Evolutionary conservation across 2,113 vertebrate species (phyloP).

Genomic region (Grantiella picta): DNA sequence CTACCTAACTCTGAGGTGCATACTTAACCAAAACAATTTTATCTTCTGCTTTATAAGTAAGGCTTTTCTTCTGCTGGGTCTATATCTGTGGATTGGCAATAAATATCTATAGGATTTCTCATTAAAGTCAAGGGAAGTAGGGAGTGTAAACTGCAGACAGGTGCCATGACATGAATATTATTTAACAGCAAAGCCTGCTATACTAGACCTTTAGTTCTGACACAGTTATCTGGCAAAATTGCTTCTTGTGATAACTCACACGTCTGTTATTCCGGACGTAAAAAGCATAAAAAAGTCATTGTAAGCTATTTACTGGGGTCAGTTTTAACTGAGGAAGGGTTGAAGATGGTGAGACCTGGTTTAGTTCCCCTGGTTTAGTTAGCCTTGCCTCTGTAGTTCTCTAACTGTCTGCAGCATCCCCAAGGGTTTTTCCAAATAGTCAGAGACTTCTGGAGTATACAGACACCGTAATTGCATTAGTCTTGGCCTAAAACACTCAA

Average conservation of each 20-base stretch:
- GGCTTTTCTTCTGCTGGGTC: background rate
- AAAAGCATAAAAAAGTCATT: background rate
- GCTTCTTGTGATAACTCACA: background rate
- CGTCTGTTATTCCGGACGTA: background rate
- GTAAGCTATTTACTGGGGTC: accelerated
- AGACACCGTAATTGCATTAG: background rate
- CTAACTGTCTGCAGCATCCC: background rate
- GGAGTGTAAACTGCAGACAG: background rate
- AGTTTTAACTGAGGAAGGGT: background rate
- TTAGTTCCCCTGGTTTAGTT: too few species aligned
- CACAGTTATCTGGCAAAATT: background rate
- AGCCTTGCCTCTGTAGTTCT: background rate
- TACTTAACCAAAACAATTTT: background rate
- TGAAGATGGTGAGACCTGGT: background rate
- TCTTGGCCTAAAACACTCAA: background rate
- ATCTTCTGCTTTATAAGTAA: background rate
- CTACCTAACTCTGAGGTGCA: background rate
- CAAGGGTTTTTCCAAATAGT: background rate
- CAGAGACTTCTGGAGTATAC: background rate
- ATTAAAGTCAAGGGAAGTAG: background rate
- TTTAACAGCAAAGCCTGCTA: background rate
- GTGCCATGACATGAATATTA: background rate
- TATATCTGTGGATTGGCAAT: background rate
- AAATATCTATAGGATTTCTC: background rate
- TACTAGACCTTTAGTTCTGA: background rate